phyloP scores from a whole-genome alignment of 2,797 vertebrate genomes.

The Enteromius treurensis region DNA sequence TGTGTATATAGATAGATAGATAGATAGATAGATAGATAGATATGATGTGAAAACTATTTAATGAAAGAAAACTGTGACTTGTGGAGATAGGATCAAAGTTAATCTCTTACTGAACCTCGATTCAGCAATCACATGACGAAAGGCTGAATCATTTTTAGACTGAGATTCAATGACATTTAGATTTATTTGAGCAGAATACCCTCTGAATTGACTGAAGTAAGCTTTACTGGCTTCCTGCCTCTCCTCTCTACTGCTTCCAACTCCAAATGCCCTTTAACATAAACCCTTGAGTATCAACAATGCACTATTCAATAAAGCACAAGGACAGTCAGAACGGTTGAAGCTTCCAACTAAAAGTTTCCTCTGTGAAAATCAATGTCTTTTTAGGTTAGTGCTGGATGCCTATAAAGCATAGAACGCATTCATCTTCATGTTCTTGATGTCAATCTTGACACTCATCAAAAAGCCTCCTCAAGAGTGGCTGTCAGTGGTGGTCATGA shows the following conservation, averaged over 20 bases:
- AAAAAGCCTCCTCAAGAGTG: background rate
- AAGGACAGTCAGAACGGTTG: background rate
- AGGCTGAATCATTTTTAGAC: background rate
- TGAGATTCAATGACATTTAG: slow-evolving; percentile 38
- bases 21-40: no score
- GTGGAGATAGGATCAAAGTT: background rate
- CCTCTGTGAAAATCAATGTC: slow-evolving; percentile 13
- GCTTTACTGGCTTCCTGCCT: slow-evolving; percentile 8
- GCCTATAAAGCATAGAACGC: background rate
- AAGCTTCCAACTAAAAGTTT: slow-evolving; percentile 11
- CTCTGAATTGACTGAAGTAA: slow-evolving; percentile 2
- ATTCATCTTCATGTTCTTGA: background rate
- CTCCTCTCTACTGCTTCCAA: slow-evolving; percentile 9
- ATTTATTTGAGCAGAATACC: slow-evolving; percentile 14
- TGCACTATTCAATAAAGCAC: background rate
- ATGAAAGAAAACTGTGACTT: slow-evolving; percentile 3
- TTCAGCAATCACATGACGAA: background rate
- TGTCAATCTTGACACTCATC: background rate
- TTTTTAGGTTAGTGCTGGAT: background rate
- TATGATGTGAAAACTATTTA: background rate
- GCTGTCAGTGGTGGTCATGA: background rate
- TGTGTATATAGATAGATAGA: no score
- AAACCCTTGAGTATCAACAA: slow-evolving; percentile 27
- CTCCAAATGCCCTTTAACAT: slow-evolving; percentile 23
- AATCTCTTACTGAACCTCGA: background rate